A percentile compares a stretch with the other conserved stretches of the same genome.
Evolutionary conservation across 2,888 invertebrate species (phyloP).

Genomic region (Autographa pulchrina): DNA sequence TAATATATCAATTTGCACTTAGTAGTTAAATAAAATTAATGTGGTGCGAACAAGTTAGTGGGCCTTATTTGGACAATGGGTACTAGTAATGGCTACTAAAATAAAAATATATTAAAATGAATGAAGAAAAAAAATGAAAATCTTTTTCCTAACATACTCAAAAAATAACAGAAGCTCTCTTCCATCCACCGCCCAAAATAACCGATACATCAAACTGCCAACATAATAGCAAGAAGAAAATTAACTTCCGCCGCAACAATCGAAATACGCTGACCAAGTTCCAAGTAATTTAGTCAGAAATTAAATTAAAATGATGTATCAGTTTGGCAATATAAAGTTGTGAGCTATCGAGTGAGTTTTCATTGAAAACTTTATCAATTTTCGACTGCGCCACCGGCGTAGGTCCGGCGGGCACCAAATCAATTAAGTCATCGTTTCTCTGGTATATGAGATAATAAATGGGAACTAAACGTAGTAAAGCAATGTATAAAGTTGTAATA

Average conservation of each 20-base stretch:
- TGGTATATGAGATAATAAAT: constrained; percentile 8
- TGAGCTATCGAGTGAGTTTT: constrained; percentile 63
- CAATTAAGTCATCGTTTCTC: constrained; percentile 60
- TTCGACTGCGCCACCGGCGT: constrained; percentile 59
- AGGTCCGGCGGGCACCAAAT: constrained; percentile 62
- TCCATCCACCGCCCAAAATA: not conserved
- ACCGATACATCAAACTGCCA: not conserved
- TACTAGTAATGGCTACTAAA: no score
- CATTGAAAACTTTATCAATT: constrained; percentile 73
- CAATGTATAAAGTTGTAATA: not conserved
- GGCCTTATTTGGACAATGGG: no score
- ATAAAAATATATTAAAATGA: no score
- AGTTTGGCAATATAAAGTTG: constrained; percentile 54
- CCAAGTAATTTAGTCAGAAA: constrained; percentile 53
- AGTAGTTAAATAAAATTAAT: no score
- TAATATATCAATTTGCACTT: no score
- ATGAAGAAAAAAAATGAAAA: no score
- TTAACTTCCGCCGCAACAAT: constrained; percentile 5
- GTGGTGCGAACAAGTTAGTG: no score
- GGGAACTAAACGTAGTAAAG: not conserved
- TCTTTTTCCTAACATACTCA: not conserved
- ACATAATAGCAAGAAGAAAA: not conserved
- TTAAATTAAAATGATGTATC: constrained; percentile 64
- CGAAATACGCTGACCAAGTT: constrained; percentile 31
- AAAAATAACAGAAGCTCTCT: not conserved